Evolutionary conservation across 2,888 invertebrate genomes (phyloP).

Genomic region (Pyrgus malvae): DNA sequence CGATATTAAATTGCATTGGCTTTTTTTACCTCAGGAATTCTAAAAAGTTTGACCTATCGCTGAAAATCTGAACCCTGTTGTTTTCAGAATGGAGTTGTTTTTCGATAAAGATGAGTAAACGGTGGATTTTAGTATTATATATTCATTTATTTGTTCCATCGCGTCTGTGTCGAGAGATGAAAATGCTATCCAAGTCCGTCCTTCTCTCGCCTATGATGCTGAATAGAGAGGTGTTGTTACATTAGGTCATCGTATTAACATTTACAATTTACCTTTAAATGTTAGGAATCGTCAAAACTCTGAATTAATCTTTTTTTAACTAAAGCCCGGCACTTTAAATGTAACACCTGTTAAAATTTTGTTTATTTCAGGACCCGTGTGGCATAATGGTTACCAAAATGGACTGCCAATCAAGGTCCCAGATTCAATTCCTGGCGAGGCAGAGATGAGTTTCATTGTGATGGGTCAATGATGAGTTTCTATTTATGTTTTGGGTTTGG

Average conservation of each 20-base stretch:
- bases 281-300: too few relatives aligned
- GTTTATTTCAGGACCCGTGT: too few relatives aligned
- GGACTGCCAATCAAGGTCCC: too few relatives aligned
- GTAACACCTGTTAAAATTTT: too few relatives aligned
- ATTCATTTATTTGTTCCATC: slow-evolving; percentile 78
- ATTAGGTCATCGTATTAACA: slow-evolving; percentile 74
- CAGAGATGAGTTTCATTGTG: too few relatives aligned
- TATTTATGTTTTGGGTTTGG: too few relatives aligned
- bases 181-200: slow-evolving; percentile 73
- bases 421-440: too few relatives aligned
- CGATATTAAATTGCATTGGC: slow-evolving; percentile 45
- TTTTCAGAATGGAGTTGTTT: slow-evolving; percentile 53
- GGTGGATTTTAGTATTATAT: slow-evolving; percentile 75
- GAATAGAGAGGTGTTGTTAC: slow-evolving; percentile 62
- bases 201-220: slow-evolving; percentile 56
- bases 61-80: slow-evolving; percentile 62
- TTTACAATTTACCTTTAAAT: too few relatives aligned
- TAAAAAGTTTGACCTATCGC: slow-evolving; percentile 65
- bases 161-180: slow-evolving; percentile 74
- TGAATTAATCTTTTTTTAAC: too few relatives aligned
- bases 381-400: too few relatives aligned
- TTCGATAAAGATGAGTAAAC: slow-evolving; percentile 48
- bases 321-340: too few relatives aligned
- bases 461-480: too few relatives aligned
- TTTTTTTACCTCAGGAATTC: slow-evolving; percentile 72